phyloP scores from a whole-genome alignment of 2,888 invertebrate species.

The Idaea aversata region DNA sequence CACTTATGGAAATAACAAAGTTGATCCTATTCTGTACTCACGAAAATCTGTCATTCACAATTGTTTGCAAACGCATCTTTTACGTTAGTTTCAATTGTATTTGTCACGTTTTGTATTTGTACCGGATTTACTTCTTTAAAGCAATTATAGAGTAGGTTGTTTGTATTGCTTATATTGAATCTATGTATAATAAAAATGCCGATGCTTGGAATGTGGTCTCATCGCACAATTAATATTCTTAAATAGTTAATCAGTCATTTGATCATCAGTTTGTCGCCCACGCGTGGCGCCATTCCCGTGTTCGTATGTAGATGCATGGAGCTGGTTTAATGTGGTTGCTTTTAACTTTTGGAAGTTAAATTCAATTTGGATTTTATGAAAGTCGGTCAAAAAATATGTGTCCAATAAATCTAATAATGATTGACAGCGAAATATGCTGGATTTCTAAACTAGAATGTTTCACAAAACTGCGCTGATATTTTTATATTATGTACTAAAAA shows the following conservation, averaged over 20 bases:
- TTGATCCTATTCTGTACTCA: neutral
- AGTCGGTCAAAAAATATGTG: neutral
- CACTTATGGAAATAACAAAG: neutral
- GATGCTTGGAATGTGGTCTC: conserved; percentile 47
- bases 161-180: conserved; percentile 15
- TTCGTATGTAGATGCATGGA: conserved; percentile 15
- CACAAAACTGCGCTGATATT: no score
- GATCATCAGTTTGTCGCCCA: conserved; percentile 64
- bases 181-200: conserved; percentile 49
- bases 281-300: conserved; percentile 54
- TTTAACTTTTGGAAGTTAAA: neutral
- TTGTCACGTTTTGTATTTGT: conserved; percentile 2
- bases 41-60: neutral
- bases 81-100: neutral
- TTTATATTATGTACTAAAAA: no score
- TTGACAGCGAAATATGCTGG: neutral
- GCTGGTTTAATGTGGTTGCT: conserved; percentile 20
- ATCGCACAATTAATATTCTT: conserved; percentile 70
- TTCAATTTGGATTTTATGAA: neutral
- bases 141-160: neutral
- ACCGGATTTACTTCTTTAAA: neutral
- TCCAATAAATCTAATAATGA: neutral
- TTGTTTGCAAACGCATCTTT: neutral
- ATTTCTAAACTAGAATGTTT: neutral
- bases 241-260: conserved; percentile 75